These are phyloP conservation scores for Platycercus adscitus DNA, from an alignment of 2,113 vertebrate genomes.

Conservation along the genomic window DNA sequence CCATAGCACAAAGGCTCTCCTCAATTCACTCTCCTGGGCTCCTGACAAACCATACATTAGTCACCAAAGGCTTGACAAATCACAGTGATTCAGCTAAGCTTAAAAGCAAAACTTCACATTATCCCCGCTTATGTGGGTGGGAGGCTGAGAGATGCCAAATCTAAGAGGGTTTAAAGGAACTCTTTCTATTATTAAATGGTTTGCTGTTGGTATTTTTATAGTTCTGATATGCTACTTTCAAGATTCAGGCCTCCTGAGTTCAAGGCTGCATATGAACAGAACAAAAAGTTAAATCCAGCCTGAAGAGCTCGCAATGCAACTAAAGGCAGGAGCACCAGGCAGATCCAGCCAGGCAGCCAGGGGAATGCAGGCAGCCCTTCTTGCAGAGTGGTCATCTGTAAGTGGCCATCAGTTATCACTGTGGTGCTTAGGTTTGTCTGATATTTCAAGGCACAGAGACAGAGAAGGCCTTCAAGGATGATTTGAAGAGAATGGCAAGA, in stretches of 20 bases:
- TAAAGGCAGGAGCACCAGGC: neutral
- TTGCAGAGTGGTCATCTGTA: neutral
- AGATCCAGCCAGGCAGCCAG: neutral
- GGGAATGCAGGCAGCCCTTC: neutral
- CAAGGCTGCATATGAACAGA: neutral
- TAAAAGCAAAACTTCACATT: conserved; percentile 50
- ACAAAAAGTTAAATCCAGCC: neutral
- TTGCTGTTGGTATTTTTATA: conserved; percentile 42
- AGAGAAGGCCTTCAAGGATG: neutral
- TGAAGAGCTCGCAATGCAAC: neutral
- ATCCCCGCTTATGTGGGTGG: conserved; percentile 45
- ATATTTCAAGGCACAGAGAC: neutral
- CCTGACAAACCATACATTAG: neutral
- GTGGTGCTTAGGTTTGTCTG: neutral
- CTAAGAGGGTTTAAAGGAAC: conserved; percentile 16
- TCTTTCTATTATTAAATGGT: conserved; percentile 52
- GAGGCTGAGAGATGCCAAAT: conserved; percentile 47
- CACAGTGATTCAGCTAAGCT: conserved; percentile 15
- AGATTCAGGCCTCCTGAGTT: neutral
- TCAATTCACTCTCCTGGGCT: neutral
- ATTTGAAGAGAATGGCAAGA: neutral
- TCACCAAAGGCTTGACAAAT: conserved; percentile 36
- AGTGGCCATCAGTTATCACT: neutral
- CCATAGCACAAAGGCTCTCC: neutral
- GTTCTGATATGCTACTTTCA: conserved; percentile 2